phyloP scores from a whole-genome alignment of 2,113 vertebrate species.

The Thermophis baileyi region DNA sequence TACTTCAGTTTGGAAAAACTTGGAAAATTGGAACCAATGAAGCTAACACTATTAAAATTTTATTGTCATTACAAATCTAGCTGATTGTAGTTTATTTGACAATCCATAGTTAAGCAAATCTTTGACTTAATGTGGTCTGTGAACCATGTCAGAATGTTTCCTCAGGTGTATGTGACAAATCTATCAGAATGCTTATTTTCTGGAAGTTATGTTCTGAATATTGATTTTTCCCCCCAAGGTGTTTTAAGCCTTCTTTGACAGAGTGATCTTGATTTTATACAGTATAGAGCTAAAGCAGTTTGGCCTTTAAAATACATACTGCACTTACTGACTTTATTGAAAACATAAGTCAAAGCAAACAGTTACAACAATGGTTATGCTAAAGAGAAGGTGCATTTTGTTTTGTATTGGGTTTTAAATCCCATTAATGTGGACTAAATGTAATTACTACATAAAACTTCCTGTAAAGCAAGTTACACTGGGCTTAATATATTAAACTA shows the following conservation, averaged over 20 bases:
- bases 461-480: constrained; percentile 18
- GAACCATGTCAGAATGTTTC: not conserved
- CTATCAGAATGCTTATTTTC: not conserved
- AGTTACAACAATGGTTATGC: constrained; percentile 38
- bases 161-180: not conserved
- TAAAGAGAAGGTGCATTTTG: constrained; percentile 26
- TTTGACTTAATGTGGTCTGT: not conserved
- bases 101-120: not conserved
- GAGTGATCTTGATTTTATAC: not conserved
- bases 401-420: constrained; percentile 27
- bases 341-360: constrained; percentile 28
- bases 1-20: not conserved
- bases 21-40: not conserved
- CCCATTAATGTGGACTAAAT: constrained; percentile 38
- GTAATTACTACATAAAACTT: constrained; percentile 11
- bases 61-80: not conserved
- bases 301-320: constrained; percentile 17
- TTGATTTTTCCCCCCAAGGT: not conserved
- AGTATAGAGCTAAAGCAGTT: not conserved
- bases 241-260: not conserved
- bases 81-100: not conserved
- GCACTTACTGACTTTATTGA: constrained; percentile 34
- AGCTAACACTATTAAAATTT: not conserved
- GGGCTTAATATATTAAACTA: constrained; percentile 21
- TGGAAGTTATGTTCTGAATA: not conserved